Evolutionary conservation across 2,113 vertebrate genomes (phyloP), one percentile per base, ranked within the genome.

Genomic region (Caranx melampygus): DNA sequence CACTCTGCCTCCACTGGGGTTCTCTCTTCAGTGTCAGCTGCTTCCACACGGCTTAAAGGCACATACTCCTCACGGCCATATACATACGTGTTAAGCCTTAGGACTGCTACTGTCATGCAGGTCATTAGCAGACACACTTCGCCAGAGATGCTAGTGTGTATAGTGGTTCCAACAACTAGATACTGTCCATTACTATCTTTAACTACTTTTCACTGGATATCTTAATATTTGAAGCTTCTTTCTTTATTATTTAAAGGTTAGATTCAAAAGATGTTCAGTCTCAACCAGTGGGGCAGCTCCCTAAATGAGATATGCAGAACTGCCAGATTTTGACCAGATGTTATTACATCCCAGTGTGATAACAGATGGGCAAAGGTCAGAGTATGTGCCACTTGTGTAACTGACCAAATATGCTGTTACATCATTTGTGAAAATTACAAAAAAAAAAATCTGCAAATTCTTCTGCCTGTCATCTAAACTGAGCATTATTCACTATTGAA

Each of bases 1-100:
- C 92, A 64, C 91, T 90, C 90, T 77, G 54, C 87, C 83, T 85
- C 64, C 87, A 64, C 73, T 12, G 75, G 42, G 74, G 78, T 79
- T 87, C 80, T 82, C 84, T 78, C 84, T 78, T 80, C 49, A 55
- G 51, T 21, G 63, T 79, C 82, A 81, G 77, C 78, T 70, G 72
- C 82, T 65, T 81, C 13, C 16, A 51, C 47, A 58, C 20, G 37
- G 34, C 60, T 51, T 61, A 1, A 57, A 60, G 47, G 57, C 21
- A 40, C 78, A 52, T 3, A 18, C 45, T 59, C 40, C 14, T 14
- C 33, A 34, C 31, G 1, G 52, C 21, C 20, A 4, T 26, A 55
- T 52, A 2, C 20, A 52, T 55, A 2, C 20, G n/a, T 51, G 18
- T 51, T 51, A 3, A n/a, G 6, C 6, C 47, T 49, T 18, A 18